Evolutionary conservation across 2,888 invertebrate genomes (phyloP).

Genomic region (Stenoptilia bipunctidactyla): DNA sequence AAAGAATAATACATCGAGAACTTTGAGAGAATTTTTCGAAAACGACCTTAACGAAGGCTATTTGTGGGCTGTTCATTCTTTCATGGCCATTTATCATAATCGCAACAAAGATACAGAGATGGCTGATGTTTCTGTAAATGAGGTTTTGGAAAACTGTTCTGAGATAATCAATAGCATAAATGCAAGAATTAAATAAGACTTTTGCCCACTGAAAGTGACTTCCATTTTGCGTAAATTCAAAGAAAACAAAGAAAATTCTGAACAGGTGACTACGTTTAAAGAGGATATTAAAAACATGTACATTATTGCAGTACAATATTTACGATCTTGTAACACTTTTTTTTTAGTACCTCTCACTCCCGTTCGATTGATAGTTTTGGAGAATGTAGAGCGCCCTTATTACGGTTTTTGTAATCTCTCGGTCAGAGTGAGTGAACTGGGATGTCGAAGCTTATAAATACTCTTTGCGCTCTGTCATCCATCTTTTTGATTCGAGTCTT

Average conservation of each 20-base stretch:
- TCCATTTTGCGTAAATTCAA: slow-evolving; percentile 9
- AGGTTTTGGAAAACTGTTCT: slow-evolving; percentile 9
- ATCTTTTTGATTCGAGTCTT: too few relatives aligned
- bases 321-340: slow-evolving; percentile 11
- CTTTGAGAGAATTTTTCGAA: slow-evolving; percentile 7
- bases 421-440: too few relatives aligned
- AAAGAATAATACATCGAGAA: slow-evolving; percentile 7
- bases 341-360: too few relatives aligned
- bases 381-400: too few relatives aligned
- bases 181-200: slow-evolving; percentile 7
- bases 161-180: slow-evolving; percentile 8
- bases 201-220: slow-evolving; percentile 8
- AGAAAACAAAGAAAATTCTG: slow-evolving; percentile 7
- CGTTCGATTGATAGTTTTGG: too few relatives aligned
- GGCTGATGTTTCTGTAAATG: slow-evolving; percentile 8
- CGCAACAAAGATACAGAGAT: not conserved
- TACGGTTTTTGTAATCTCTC: too few relatives aligned
- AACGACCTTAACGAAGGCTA: slow-evolving; percentile 7
- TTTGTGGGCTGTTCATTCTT: slow-evolving; percentile 1
- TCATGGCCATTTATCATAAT: too few relatives aligned
- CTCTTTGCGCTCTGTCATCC: too few relatives aligned
- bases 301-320: slow-evolving; percentile 11
- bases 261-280: slow-evolving; percentile 9
- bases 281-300: slow-evolving; percentile 10
- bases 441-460: too few relatives aligned